Evolutionary conservation across 2,113 vertebrate genomes (phyloP).

Genomic region (Poeciliopsis turrubarensis): DNA sequence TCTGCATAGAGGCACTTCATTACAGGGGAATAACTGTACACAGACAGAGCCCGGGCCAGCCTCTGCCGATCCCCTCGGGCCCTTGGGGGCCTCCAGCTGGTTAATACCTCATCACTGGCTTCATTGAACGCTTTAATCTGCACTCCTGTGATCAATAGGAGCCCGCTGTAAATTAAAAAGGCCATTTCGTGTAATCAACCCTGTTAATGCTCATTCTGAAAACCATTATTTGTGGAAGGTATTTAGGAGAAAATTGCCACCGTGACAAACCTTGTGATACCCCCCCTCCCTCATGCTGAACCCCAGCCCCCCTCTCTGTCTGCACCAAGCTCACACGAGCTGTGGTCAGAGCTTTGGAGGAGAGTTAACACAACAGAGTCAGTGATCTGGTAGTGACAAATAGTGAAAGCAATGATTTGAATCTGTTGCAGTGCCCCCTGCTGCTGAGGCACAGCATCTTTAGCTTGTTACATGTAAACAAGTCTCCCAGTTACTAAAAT

Average conservation of each 20-base stretch:
- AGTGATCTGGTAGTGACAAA: neutral
- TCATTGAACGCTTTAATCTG: conserved; percentile 99
- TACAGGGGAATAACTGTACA: conserved; percentile 98
- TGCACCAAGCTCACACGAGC: neutral
- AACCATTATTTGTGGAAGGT: conserved; percentile 99
- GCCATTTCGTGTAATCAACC: conserved; percentile 98
- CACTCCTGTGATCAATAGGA: conserved; percentile 99
- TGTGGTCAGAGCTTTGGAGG: conserved; percentile 1
- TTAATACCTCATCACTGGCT: conserved; percentile 99
- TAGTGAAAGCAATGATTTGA: neutral
- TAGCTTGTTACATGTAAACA: neutral
- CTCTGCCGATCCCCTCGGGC: conserved; percentile 72
- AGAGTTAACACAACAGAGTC: neutral
- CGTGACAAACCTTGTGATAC: conserved; percentile 77
- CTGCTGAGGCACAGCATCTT: neutral
- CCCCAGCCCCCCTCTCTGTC: neutral
- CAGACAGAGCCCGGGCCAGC: conserved; percentile 87
- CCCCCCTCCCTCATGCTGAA: neutral
- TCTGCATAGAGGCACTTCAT: conserved; percentile 99
- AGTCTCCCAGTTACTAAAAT: neutral
- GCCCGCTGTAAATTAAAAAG: conserved; percentile 99
- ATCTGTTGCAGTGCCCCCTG: conserved; percentile 14
- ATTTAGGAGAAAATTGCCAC: conserved; percentile 95
- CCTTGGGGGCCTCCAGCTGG: conserved; percentile 94
- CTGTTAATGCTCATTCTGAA: conserved; percentile 99